A percentile compares a stretch with the other conserved stretches of the same genome.
These are phyloP conservation scores for Agrilus mali DNA, from an alignment of 2,888 invertebrate genomes.

Conservation along the genomic window DNA sequence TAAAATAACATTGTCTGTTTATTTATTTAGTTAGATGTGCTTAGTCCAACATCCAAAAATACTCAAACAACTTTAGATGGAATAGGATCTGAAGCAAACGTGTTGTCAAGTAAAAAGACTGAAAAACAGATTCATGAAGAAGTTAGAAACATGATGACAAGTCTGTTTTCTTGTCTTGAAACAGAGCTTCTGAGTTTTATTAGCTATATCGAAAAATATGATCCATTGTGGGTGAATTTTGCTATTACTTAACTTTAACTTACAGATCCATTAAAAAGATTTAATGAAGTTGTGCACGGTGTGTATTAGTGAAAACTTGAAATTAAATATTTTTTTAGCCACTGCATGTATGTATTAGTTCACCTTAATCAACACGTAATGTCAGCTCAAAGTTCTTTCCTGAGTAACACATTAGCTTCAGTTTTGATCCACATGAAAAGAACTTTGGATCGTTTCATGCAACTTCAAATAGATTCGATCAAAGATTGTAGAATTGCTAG, in stretches of 20 bases:
- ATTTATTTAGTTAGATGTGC: slow-evolving; percentile 58
- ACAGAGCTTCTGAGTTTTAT: slow-evolving; percentile 77
- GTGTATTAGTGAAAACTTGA: neutral
- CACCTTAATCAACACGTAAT: slow-evolving; percentile 86
- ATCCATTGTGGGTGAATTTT: slow-evolving; percentile 64
- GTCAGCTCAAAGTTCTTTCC: slow-evolving; percentile 77
- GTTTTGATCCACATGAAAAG: slow-evolving; percentile 79
- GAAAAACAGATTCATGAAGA: slow-evolving; percentile 66
- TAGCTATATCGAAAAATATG: slow-evolving; percentile 72
- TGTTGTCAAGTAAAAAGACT: slow-evolving; percentile 39
- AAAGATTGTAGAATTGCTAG: slow-evolving; percentile 62
- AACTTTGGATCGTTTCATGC: slow-evolving; percentile 85
- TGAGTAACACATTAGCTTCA: slow-evolving; percentile 78
- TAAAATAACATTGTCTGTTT: no score
- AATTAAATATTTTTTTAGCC: slow-evolving; percentile 42
- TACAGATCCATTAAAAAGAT: neutral
- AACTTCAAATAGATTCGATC: slow-evolving; percentile 67
- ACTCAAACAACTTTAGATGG: slow-evolving; percentile 46
- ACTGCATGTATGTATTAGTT: slow-evolving; percentile 88
- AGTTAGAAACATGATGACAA: slow-evolving; percentile 75
- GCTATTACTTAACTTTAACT: neutral
- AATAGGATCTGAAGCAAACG: slow-evolving; percentile 22
- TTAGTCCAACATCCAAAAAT: slow-evolving; percentile 42
- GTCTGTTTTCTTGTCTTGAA: slow-evolving; percentile 81
- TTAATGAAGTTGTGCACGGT: neutral